Evolutionary conservation across 1,140 invertebrate genomes (phyloP).

Genomic region (Heliconius congener): DNA sequence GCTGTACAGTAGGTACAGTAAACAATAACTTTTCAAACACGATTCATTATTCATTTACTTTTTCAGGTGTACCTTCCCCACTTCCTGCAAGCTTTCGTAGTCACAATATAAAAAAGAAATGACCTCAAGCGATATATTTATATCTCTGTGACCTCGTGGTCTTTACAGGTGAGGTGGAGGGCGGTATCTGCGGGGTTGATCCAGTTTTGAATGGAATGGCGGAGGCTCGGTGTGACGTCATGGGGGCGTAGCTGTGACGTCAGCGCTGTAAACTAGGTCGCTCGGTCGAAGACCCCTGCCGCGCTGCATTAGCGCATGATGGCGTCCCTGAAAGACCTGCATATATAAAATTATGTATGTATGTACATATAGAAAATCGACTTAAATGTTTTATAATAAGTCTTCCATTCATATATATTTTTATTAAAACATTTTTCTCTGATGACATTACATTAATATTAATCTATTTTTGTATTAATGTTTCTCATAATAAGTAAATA

Average conservation of each 20-base stretch:
- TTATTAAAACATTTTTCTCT: background rate
- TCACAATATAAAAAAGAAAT: slow-evolving; percentile 56
- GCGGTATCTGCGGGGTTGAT: slow-evolving; percentile 54
- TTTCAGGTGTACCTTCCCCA: background rate
- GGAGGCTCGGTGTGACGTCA: slow-evolving; percentile 72
- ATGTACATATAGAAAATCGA: background rate
- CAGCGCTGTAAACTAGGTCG: slow-evolving; percentile 68
- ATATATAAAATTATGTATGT: background rate
- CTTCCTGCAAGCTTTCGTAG: slow-evolving; percentile 50
- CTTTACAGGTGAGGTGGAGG: slow-evolving; percentile 41
- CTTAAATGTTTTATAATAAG: background rate
- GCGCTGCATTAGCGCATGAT: slow-evolving; percentile 56
- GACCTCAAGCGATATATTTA: slow-evolving; percentile 58
- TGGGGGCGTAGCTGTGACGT: slow-evolving; percentile 74
- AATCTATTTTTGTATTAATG: background rate
- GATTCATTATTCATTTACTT: background rate
- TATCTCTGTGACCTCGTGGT: slow-evolving; percentile 54
- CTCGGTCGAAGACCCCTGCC: slow-evolving; percentile 62
- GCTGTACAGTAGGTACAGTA: too few species aligned
- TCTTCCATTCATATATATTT: background rate
- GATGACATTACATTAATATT: too few species aligned
- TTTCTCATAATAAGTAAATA: too few species aligned
- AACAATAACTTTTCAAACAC: background rate
- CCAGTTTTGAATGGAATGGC: slow-evolving; percentile 76
- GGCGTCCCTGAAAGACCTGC: slow-evolving; percentile 48